Evolutionary conservation across 1,140 invertebrate species (phyloP).

Genomic region (Drosophila yakuba): DNA sequence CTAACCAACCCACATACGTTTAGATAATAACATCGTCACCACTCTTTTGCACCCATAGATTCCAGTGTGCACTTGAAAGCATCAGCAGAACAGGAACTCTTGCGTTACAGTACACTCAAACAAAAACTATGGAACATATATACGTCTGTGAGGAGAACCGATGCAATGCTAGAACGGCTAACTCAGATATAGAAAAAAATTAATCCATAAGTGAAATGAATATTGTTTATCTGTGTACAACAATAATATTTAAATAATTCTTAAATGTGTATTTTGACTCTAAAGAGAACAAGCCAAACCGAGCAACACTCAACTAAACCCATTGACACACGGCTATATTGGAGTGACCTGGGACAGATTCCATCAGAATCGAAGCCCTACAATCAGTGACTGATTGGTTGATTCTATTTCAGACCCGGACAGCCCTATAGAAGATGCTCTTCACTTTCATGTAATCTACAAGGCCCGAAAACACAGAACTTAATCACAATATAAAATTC

Average conservation of each 20-base stretch:
- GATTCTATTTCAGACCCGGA: constrained; percentile 16
- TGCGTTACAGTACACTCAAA: constrained; percentile 41
- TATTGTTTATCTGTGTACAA: constrained; percentile 82
- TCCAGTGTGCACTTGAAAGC: constrained; percentile 21
- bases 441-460: constrained; percentile 20
- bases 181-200: constrained; percentile 33
- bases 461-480: constrained; percentile 35
- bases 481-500: constrained; percentile 46
- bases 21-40: constrained; percentile 35
- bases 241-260: constrained; percentile 81
- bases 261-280: constrained; percentile 75
- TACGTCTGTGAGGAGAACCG: constrained; percentile 2
- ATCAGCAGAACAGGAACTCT: constrained; percentile 56
- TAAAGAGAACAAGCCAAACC: constrained; percentile 38
- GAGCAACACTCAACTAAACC: constrained; percentile 29
- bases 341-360: constrained; percentile 9
- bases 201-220: constrained; percentile 65
- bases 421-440: constrained; percentile 24
- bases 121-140: constrained; percentile 3
- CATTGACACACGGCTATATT: constrained; percentile 19
- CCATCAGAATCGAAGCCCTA: neutral
- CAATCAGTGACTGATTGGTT: neutral
- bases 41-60: constrained; percentile 22
- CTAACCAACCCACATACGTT: constrained; percentile 39
- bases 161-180: constrained; percentile 42